Percentiles rank a stretch among this genome's conserved stretches.
Conservation (phyloP, 2,113 vertebrate genomes). For the Myotis brandtii region DNA sequence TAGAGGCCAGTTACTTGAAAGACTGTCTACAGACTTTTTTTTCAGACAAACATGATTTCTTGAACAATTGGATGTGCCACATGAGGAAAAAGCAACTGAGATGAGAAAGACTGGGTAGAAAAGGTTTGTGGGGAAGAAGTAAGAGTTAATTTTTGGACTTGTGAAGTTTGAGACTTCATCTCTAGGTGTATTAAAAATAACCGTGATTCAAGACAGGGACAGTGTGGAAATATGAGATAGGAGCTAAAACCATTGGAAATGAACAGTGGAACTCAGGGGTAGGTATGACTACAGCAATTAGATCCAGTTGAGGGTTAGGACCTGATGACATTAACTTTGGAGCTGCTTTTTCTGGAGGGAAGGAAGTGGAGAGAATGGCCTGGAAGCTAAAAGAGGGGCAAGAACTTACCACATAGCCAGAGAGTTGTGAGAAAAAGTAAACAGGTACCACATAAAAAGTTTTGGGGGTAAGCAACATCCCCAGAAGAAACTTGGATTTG, state of each 20-base stretch:
- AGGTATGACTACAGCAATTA: background rate
- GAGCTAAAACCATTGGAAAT: background rate
- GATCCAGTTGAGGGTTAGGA: background rate
- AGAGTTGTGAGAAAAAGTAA: background rate
- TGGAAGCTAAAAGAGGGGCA: background rate
- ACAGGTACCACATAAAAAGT: background rate
- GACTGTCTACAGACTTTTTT: background rate
- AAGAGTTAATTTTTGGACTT: background rate
- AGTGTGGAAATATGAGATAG: background rate
- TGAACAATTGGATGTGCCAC: background rate
- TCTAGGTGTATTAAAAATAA: background rate
- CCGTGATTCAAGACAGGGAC: background rate
- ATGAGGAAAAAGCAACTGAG: background rate
- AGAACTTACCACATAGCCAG: background rate
- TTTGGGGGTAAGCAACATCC: background rate
- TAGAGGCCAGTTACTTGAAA: background rate
- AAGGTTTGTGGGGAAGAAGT: background rate
- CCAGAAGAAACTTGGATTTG: background rate
- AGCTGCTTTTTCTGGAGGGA: background rate
- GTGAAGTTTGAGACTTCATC: background rate
- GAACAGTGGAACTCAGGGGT: background rate
- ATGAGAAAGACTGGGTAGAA: background rate
- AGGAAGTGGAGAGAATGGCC: background rate
- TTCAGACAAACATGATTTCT: background rate
- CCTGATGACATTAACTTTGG: background rate